Conservation (phyloP, 2,888 invertebrate species). For the Vesta saturnalis region DNA sequence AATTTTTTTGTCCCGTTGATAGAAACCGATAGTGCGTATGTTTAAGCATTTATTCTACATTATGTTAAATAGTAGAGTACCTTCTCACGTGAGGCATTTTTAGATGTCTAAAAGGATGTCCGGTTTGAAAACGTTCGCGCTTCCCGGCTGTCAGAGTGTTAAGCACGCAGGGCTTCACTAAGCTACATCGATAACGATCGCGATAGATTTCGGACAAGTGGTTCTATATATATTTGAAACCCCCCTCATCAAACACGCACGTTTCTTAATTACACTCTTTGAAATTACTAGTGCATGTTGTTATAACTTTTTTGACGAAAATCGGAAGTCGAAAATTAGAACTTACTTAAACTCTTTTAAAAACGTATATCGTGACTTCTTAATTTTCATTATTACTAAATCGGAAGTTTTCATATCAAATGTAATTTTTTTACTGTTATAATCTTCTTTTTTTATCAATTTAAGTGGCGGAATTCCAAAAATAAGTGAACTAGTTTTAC, state of each 20-base stretch:
- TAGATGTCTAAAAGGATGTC: conserved; percentile 47
- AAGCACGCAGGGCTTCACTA: conserved; percentile 40
- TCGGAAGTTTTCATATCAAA: neutral
- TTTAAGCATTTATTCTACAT: conserved; percentile 26
- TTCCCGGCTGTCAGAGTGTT: conserved; percentile 51
- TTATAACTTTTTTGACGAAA: conserved; percentile 17
- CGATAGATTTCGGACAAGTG: conserved; percentile 50
- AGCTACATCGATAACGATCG: conserved; percentile 46
- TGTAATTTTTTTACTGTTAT: no score
- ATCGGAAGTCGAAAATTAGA: conserved; percentile 20
- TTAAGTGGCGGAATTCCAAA: no score
- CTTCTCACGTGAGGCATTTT: conserved; percentile 33
- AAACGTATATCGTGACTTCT: conserved; percentile 12
- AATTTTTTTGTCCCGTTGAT: conserved; percentile 31
- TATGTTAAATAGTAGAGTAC: conserved; percentile 25
- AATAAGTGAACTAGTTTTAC: no score
- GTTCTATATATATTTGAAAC: conserved; percentile 46
- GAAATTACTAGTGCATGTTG: conserved; percentile 29
- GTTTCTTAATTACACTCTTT: conserved; percentile 48
- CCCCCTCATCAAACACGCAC: conserved; percentile 50
- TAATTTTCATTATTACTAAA: no score
- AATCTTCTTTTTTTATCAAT: no score
- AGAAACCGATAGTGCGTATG: conserved; percentile 22
- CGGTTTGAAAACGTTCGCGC: conserved; percentile 51
- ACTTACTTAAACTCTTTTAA: conserved; percentile 10